Percentiles rank a stretch among this genome's conserved stretches.
These are phyloP conservation scores for Caenorhabditis japonica DNA, from an alignment of 2,888 invertebrate genomes.

Conservation along the genomic window DNA sequence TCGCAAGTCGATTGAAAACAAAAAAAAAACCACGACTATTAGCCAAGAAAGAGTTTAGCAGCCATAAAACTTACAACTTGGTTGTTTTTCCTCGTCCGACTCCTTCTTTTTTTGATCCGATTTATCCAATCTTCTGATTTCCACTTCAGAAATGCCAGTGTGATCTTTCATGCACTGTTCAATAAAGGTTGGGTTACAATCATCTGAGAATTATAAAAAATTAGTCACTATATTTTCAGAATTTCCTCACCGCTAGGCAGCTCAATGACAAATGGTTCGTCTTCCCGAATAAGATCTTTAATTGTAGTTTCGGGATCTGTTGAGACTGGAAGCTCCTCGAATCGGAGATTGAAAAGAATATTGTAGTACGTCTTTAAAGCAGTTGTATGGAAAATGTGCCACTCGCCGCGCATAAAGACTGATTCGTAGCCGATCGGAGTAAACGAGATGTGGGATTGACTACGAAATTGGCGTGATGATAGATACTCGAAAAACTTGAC, in stretches of 20 bases:
- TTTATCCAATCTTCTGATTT: no score
- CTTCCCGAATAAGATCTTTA: slow-evolving; percentile 9
- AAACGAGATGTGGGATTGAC: slow-evolving; percentile 5
- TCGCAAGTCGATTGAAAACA: no score
- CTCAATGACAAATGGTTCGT: slow-evolving; percentile 13
- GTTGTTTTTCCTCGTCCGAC: no score
- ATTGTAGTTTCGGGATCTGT: slow-evolving; percentile 19
- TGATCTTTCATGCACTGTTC: no score
- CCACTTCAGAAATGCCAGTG: no score
- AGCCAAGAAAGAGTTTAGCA: no score
- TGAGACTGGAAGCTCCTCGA: slow-evolving; percentile 58
- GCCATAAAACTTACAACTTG: no score
- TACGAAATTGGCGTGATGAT: slow-evolving; percentile 46
- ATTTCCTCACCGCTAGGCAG: slow-evolving; percentile 2
- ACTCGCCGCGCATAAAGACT: slow-evolving; percentile 52
- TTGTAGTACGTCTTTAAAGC: slow-evolving; percentile 55
- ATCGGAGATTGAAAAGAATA: slow-evolving; percentile 54
- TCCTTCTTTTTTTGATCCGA: no score
- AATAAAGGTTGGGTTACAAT: no score
- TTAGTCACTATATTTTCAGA: no score
- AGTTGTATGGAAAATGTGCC: slow-evolving; percentile 34
- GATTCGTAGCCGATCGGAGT: slow-evolving; percentile 9
- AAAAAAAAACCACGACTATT: no score
- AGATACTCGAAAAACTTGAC: slow-evolving; percentile 51
- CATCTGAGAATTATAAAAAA: no score